Base-by-base conservation (phyloP, 2,113 vertebrate genomes). In the Mixornis gularis region DNA sequence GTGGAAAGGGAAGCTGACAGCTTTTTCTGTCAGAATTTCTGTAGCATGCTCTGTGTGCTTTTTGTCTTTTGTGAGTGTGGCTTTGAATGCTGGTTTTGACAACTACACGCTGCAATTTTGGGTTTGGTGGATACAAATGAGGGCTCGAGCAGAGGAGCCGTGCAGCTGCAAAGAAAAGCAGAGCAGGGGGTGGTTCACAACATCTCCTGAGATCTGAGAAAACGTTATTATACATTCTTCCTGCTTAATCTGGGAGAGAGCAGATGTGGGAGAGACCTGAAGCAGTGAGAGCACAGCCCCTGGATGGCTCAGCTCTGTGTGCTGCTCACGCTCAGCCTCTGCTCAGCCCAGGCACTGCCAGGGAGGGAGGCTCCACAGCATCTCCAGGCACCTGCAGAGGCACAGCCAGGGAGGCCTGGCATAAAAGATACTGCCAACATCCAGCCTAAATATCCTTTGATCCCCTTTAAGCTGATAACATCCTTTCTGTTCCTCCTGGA, bases 391-490 rank as follows among this genome's bases (percentile, higher is more conserved):
- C 4, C 68, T 84, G 3, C 72, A 79, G 53, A 59, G 71, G 46
- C 41, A 1, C 84, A 82, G 46, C 68, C 20, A 49, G 72, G 2
- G 71, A 93, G 79, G 77, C 60, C 76, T 56, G 69, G 77, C 43
- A 38, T 55, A 5, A 90, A 59, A 86, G 89, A 48, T 18, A 48
- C 18, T 92, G 68, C 84, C 82, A n/a, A 52, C 89, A 89, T 66
- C 73, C 95, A 87, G 70, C 78, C 84, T 85, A 60, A 81, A 84
- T 79, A 89, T 68, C 70, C 87, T 94, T 89, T 94, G 87, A 95
- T 91, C 89, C 80, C 77, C 69, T 84, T 66, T 89, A 92, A 93
- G 80, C 93, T 89, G 94, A 22, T 89, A 81, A 89, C 80, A 89
- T 85, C 95, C 91, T 85, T 44, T 92, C 66, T 71, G 16, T 76